Base-by-base conservation (phyloP, 1,140 invertebrate species). In the Danaus plexippus region DNA sequence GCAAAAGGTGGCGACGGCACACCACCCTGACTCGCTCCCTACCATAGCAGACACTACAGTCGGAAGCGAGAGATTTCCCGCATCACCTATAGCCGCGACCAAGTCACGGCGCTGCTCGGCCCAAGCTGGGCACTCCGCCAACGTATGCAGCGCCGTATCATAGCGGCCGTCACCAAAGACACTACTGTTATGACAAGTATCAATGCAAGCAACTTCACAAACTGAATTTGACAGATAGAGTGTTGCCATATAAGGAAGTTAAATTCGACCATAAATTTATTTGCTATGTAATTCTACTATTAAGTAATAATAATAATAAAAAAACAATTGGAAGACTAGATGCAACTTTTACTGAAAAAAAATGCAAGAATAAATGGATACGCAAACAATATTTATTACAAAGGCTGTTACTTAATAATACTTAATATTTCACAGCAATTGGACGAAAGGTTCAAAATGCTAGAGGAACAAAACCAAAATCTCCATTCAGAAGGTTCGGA, bases 311-410 rank as follows among this genome's bases (percentile, higher is more conserved):
- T n/a, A 48, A 48, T 47, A 15, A 9, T 13, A 7, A 48, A 48
- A 11, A 4, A 51, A 51, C 11, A 42, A 47, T 52, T 57, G 49
- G 55, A 57, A 4, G 1, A 12, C n/a, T 49, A 57, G 43, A 57
- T 46, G 55, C n/a, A 57, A 52, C 7, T 57, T 12, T 57, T 57
- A 10, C n/a, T 57, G n/a, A 9, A 43, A 57, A 57, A 57, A 57
- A 52, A 57, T 52, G 11, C 48, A 57, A 57, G 48, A 51, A 45
- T 43, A 57, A 51, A 51, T 57, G 43, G 47, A 51, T n/a, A 1
- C 3, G 15, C 15, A 51, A 51, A 57, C 48, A 13, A 32, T 51
- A 45, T 32, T 42, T 6, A 57, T 57, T 7, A 57, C 55, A 8
- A 13, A 57, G 18, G 11, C 43, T 9, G 43, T 54, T 45, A 54